Percentiles rank a stretch among this genome's conserved stretches.
These are phyloP conservation scores for Tachina grossa DNA, from an alignment of 2,888 invertebrate genomes.

Conservation along the genomic window DNA sequence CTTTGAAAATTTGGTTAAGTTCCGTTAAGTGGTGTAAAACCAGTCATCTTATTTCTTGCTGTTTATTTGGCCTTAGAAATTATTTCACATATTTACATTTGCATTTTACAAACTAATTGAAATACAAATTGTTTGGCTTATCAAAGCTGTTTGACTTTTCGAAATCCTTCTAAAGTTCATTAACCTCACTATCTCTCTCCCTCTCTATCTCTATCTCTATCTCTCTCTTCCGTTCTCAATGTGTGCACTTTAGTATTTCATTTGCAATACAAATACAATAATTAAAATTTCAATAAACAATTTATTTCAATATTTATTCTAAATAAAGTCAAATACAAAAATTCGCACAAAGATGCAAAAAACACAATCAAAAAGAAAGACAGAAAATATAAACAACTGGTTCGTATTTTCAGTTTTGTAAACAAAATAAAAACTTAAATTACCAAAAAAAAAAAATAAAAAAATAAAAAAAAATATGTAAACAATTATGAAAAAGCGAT, in stretches of 20 bases:
- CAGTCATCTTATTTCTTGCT: too few relatives aligned
- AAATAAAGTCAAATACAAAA: slow-evolving; percentile 23
- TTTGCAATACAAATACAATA: slow-evolving; percentile 23
- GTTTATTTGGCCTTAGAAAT: too few relatives aligned
- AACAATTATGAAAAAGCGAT: slow-evolving; percentile 40
- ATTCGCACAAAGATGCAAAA: slow-evolving; percentile 27
- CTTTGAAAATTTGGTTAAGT: too few relatives aligned
- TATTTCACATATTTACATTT: too few relatives aligned
- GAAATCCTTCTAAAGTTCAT: slow-evolving; percentile 38
- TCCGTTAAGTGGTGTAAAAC: too few relatives aligned
- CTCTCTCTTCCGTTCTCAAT: neutral
- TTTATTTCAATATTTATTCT: slow-evolving; percentile 31
- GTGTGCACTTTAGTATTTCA: neutral
- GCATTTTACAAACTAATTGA: neutral
- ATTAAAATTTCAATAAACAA: slow-evolving; percentile 38
- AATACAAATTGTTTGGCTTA: neutral
- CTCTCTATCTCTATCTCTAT: neutral
- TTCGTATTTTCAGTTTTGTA: slow-evolving; percentile 42
- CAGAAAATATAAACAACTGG: slow-evolving; percentile 38
- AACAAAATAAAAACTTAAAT: slow-evolving; percentile 53
- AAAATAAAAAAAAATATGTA: neutral
- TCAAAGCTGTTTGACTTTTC: neutral
- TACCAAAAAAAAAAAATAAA: slow-evolving; percentile 41
- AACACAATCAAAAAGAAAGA: neutral
- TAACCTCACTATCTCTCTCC: neutral